phyloP scores from a whole-genome alignment of 2,797 vertebrate species.

The Myoxocephalus aenaeus region DNA sequence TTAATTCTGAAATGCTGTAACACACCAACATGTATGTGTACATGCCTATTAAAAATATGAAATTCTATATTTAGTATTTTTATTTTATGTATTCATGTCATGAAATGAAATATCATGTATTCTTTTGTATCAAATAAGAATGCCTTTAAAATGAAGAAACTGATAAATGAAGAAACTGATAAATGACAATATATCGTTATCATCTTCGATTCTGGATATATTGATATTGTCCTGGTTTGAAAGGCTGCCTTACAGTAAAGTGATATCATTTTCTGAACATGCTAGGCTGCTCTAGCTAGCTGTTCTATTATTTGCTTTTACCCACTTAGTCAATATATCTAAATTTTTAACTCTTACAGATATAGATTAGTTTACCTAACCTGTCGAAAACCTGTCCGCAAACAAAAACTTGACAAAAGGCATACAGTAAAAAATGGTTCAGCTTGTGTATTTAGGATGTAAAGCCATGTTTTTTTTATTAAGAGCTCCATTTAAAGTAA shows the following conservation, averaged over 20 bases:
- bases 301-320: not conserved
- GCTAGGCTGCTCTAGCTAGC: too few species aligned
- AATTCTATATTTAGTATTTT: slow-evolving; percentile 29
- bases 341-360: too few species aligned
- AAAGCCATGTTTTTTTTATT: slow-evolving; percentile 12
- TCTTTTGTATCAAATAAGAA: slow-evolving; percentile 4
- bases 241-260: not conserved
- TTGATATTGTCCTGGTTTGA: not conserved
- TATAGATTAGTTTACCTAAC: not conserved
- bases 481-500: slow-evolving; percentile 41
- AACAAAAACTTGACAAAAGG: slow-evolving; percentile 43
- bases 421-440: slow-evolving; percentile 28
- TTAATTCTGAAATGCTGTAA: slow-evolving; percentile 80
- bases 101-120: not conserved
- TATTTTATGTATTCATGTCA: slow-evolving; percentile 8
- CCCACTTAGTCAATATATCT: not conserved
- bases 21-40: slow-evolving; percentile 61
- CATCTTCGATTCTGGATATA: not conserved
- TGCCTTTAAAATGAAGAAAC: slow-evolving; percentile 3
- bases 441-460: slow-evolving; percentile 11
- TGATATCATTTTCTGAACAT: not conserved
- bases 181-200: not conserved
- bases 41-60: slow-evolving; percentile 65
- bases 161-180: not conserved
- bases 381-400: not conserved